Base-by-base conservation (phyloP, 2,113 vertebrate species). In the Archocentrus centrarchus region DNA sequence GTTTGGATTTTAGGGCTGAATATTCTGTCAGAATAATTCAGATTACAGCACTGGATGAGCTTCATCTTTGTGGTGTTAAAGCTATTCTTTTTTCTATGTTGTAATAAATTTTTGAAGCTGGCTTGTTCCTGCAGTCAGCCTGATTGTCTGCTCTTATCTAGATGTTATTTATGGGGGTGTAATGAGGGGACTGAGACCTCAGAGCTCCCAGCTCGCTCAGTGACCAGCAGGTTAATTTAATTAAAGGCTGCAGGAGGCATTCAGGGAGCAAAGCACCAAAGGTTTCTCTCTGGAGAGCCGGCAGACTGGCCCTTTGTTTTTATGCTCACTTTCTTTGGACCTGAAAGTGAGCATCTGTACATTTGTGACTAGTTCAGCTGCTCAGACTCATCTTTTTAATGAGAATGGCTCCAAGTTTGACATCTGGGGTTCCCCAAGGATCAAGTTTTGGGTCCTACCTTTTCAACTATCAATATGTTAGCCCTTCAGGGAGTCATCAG, bases 191-290 rank as follows among this genome's bases (percentile, higher is more conserved):
- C 79, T 83, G 18, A 80, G 62, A 10, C 22, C 57, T 77, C 27
- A 44, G 9, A 47, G 11, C 11, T 82, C 88, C 62, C 82, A 59
- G 75, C 41, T 50, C 77, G 22, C 66, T 79, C 84, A 73, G 15
- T 86, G 86, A 80, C 89, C 89, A 82, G 39, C 47, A 73, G 58
- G 50, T 37, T 82, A 60, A 88, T 88, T 55, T n/a, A 88, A 86
- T 91, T 86, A 85, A 27, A 68, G 39, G 30, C 27, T 53, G 44
- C 76, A 80, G 32, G 64, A 83, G 59, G 30, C 10, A 0, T 80
- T 77, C 50, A 60, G 68, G 81, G 75, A 17, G 0, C 4, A 1
- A 4, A 2, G 70, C 62, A 83, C 35, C 77, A 17, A 30, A 2
- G 11, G 18, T 4, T 32, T 78, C 3, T 9, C 76, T 66, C 76